phyloP scores from a whole-genome alignment of 37 sponge, comb jelly and placozoan genomes.

The Ianthella basta region DNA sequence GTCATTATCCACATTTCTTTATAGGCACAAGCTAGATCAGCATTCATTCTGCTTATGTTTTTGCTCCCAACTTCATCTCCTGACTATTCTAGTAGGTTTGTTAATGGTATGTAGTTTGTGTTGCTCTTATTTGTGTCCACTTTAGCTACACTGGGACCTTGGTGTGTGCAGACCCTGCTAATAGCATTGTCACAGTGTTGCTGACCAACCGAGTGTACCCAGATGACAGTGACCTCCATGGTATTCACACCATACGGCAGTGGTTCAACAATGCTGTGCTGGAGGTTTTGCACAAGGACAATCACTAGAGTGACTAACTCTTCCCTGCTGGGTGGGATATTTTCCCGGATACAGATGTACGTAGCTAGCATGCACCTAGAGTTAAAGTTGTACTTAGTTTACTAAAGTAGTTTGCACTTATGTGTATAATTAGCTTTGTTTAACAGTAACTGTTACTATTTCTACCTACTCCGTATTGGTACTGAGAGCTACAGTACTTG shows the following conservation, averaged over 20 bases:
- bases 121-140: not conserved
- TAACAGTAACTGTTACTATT: no score
- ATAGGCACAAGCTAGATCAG: not conserved
- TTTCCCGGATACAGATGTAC: no score
- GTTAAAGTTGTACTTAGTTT: no score
- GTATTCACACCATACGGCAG: not conserved
- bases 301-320: no score
- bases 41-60: not conserved
- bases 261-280: constrained; percentile 21
- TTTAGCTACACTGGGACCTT: constrained; percentile 27
- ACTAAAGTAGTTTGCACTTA: no score
- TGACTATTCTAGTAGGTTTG: no score
- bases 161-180: constrained; percentile 17
- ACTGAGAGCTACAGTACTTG: no score
- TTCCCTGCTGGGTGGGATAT: no score
- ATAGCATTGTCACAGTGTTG: constrained; percentile 4
- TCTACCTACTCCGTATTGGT: no score
- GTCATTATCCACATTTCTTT: not conserved
- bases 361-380: no score
- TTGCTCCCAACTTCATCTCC: no score
- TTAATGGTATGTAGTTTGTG: not conserved
- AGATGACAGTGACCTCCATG: not conserved
- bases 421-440: no score
- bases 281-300: not conserved
- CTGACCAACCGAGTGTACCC: constrained; percentile 30